Percentiles rank a stretch among this genome's conserved stretches.
phyloP scores from a whole-genome alignment of 37 sponge, comb jelly and placozoan genomes.

The Spongia lamella region DNA sequence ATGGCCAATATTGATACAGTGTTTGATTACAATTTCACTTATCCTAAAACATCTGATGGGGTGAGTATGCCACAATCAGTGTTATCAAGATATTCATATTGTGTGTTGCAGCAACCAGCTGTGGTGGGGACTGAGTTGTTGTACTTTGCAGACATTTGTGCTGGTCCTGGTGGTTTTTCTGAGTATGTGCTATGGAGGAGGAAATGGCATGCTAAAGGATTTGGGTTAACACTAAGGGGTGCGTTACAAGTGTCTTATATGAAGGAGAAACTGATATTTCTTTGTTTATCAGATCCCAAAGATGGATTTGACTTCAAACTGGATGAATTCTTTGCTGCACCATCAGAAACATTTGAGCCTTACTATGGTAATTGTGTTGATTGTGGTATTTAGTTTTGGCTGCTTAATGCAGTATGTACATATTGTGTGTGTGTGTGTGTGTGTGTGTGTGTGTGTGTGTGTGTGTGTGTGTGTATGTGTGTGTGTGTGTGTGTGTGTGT shows the following conservation, averaged over 20 bases:
- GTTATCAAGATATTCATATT: not conserved
- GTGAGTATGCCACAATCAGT: not conserved
- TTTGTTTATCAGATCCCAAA: conserved; percentile 35
- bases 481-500: no score
- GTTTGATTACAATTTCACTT: conserved; percentile 84
- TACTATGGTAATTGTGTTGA: conserved; percentile 70
- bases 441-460: not conserved
- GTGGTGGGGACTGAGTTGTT: conserved; percentile 50
- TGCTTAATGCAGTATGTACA: not conserved
- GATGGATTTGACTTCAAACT: conserved; percentile 91
- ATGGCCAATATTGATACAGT: conserved; percentile 97
- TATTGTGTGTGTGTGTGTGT: conserved; percentile 7
- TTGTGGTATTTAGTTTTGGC: not conserved
- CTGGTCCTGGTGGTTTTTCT: conserved; percentile 99
- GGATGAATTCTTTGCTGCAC: conserved; percentile 81
- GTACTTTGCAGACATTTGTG: conserved; percentile 98
- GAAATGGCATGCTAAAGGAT: conserved; percentile 94
- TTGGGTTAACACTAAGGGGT: conserved; percentile 94
- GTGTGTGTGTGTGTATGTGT: no score
- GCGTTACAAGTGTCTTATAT: not conserved
- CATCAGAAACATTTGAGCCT: conserved; percentile 96
- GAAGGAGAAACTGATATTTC: no score
- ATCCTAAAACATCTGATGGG: conserved; percentile 1
- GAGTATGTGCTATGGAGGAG: conserved; percentile 93
- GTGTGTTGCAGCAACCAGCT: conserved; percentile 18